Conservation (phyloP, 2,797 vertebrate genomes). For the Enteromius paludinosus region DNA sequence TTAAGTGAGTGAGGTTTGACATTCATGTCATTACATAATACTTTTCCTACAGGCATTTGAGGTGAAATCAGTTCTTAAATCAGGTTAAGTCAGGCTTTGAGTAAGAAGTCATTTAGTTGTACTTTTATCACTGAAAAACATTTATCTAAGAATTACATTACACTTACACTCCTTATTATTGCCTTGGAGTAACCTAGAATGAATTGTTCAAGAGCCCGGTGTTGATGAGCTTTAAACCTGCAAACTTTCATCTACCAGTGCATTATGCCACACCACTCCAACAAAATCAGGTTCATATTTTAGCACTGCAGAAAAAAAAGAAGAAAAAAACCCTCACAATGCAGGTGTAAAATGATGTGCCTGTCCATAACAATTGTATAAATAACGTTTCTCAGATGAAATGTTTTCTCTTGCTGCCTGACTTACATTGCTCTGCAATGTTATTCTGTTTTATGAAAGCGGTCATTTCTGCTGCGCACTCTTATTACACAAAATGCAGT, state of each 20-base stretch:
- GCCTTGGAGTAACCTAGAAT: not conserved
- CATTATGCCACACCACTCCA: not conserved
- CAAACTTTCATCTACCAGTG: no score
- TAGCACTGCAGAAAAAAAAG: not conserved
- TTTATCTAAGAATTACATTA: not conserved
- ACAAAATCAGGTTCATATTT: not conserved
- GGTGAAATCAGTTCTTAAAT: constrained; percentile 17
- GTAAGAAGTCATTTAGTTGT: not conserved
- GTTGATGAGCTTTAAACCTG: not conserved
- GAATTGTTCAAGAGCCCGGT: not conserved
- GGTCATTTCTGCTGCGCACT: constrained; percentile 9
- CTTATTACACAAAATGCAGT: constrained; percentile 21
- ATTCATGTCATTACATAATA: not conserved
- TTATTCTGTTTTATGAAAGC: constrained; percentile 27
- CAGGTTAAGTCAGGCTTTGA: not conserved
- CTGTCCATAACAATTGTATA: not conserved
- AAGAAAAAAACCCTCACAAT: not conserved
- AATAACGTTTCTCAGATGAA: constrained; percentile 13
- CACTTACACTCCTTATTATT: not conserved
- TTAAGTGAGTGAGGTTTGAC: not conserved
- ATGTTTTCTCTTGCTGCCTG: constrained; percentile 11
- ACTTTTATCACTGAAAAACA: not conserved
- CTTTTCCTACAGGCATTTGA: not conserved
- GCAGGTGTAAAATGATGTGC: constrained; percentile 13
- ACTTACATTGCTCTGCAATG: constrained; percentile 19